Base-by-base conservation (phyloP, 2,113 vertebrate species). In the Proteles cristata region DNA sequence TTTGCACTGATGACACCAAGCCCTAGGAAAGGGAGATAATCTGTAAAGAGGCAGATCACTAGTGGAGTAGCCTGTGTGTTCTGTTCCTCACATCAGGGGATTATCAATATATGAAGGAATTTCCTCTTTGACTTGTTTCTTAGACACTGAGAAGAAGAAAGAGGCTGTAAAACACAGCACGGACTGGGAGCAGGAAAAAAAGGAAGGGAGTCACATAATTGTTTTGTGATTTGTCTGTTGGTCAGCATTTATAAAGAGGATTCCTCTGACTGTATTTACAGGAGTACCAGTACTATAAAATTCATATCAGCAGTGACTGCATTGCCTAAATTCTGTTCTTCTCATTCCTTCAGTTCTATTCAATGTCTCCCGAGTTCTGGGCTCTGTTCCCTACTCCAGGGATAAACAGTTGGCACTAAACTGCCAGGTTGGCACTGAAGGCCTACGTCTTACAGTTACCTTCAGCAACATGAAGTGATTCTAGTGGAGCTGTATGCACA, bases 71-170 rank as follows among this genome's bases (percentile, higher is more conserved):
- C 26, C 9, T 45, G n/a, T 50, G 11, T 48, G 43, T 19, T 65
- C 39, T 45, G 7, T 61, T 45, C 69, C 66, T 90, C 28, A 68
- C 48, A 76, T 31, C 28, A 77, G 83, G 74, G 10, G 43, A n/a
- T 71, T 80, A 11, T 85, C 33, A 85, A 17, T 17, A 50, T 69
- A 63, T 65, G 33, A 71, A 79, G 26, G 74, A 90, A 23, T 88
- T 93, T 89, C 33, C 25, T 93, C 63, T n/a, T 28, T 71, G 63
- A 53, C 86, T 90, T 84, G 21, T 79, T 93, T 28, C 66, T 89
- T 48, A 77, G 61, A 77, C 11, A 11, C 61, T 35, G n/a, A 96
- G 76, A 50, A 84, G 33, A 83, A 68, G 79, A 90, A 71, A 73
- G 53, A 4, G 25, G 39, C 39, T 39, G 39, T 39, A 39, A 26